Conservation (phyloP, 92 coral and sea anemone genomes). For the Paramuricea clavata region DNA sequence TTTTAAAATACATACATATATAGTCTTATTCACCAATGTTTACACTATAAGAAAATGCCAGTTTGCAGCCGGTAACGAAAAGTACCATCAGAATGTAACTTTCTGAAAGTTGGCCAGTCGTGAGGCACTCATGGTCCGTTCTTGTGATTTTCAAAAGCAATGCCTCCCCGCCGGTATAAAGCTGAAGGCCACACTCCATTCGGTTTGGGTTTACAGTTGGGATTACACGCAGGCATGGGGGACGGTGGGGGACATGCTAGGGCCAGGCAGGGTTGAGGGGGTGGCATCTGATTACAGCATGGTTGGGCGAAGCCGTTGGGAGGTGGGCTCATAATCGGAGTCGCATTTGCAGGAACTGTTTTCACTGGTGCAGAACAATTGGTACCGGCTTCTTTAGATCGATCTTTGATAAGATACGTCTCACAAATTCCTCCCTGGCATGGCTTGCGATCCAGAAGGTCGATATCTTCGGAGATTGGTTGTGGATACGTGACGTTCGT, state of each 20-base stretch:
- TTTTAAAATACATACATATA: too few species aligned
- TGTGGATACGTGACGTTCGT: conserved; percentile 39
- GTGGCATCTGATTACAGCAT: conserved; percentile 45
- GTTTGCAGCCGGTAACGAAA: too few species aligned
- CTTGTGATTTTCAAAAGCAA: too few species aligned
- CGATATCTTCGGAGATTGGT: conserved; percentile 47
- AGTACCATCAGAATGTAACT: too few species aligned
- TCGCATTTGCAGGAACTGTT: background rate
- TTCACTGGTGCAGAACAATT: background rate
- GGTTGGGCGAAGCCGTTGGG: conserved; percentile 15
- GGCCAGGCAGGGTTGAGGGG: conserved; percentile 40
- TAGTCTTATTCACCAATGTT: too few species aligned
- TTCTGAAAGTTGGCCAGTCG: too few species aligned
- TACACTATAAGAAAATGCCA: too few species aligned
- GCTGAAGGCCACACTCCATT: too few species aligned
- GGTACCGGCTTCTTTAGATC: background rate
- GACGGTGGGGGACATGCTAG: conserved; percentile 50
- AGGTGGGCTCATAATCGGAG: background rate
- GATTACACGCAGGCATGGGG: conserved; percentile 33
- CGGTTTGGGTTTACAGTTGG: background rate
- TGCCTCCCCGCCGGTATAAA: too few species aligned
- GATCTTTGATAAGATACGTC: conserved; percentile 44
- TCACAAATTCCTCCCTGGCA: conserved; percentile 45
- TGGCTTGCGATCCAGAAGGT: conserved; percentile 40
- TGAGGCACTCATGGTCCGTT: too few species aligned